Conservation (phyloP, 2,797 vertebrate genomes). For the Momotus momota region DNA sequence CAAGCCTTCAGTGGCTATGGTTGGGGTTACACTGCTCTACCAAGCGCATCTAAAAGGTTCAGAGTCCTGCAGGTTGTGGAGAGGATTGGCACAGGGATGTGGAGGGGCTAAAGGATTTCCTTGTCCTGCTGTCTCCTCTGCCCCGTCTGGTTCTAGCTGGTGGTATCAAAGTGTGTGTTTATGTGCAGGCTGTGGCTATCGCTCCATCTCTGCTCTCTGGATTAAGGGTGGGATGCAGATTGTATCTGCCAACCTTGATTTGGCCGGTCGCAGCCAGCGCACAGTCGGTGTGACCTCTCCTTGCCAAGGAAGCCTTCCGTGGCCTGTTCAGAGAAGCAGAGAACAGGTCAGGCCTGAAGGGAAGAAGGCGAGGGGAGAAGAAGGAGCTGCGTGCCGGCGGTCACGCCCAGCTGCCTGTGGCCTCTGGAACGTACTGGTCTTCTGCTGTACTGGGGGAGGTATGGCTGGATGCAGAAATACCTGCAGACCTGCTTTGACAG, state of each 20-base stretch:
- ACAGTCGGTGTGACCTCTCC: constrained; percentile 11
- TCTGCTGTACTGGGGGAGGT: background rate
- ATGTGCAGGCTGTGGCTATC: constrained; percentile 51
- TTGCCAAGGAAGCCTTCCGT: background rate
- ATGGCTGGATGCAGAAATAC: background rate
- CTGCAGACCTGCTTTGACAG: background rate
- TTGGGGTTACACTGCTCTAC: no score
- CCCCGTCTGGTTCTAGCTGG: constrained; percentile 14
- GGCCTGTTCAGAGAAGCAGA: constrained; percentile 9
- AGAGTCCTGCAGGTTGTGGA: background rate
- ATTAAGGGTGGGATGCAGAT: constrained; percentile 49
- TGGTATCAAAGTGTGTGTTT: background rate
- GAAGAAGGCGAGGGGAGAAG: background rate
- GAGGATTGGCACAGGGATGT: background rate
- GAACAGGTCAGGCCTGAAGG: constrained; percentile 51
- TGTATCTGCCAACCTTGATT: constrained; percentile 32
- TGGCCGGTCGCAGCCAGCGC: background rate
- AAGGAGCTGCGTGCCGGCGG: background rate
- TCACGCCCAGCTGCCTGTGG: constrained; percentile 17
- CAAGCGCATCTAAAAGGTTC: no score
- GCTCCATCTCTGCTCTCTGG: constrained; percentile 15
- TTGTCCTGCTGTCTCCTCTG: background rate
- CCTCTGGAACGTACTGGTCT: constrained; percentile 9
- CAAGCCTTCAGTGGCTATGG: background rate
- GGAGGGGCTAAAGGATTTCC: background rate